These are phyloP conservation scores for Platysternon megacephalum DNA, from an alignment of 2,113 vertebrate species.

Conservation along the genomic window DNA sequence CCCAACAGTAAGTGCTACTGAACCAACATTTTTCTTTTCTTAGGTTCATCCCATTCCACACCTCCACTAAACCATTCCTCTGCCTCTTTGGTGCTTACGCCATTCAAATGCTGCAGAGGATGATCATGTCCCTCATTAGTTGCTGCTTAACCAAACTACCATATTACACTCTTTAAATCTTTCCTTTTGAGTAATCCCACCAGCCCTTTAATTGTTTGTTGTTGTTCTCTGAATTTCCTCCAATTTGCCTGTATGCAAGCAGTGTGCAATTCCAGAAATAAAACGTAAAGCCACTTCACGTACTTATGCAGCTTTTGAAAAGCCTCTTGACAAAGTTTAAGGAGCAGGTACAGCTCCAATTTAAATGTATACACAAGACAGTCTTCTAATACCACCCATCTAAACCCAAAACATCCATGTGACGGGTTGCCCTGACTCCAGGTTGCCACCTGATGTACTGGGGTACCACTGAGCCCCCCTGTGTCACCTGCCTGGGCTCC, in stretches of 20 bases:
- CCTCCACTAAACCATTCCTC: neutral
- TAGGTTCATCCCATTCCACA: neutral
- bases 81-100: neutral
- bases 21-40: neutral
- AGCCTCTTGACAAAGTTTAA: neutral
- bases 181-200: neutral
- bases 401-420: neutral
- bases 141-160: neutral
- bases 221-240: neutral
- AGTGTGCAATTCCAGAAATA: neutral
- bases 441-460: no score
- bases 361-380: neutral
- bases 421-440: no score
- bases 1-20: neutral
- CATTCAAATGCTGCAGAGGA: neutral
- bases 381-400: neutral
- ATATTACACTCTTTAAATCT: neutral
- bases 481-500: no score
- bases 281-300: neutral
- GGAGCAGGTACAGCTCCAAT: neutral
- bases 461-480: no score
- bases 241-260: fast-evolving
- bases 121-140: neutral
- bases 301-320: neutral
- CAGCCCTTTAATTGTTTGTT: neutral